Evolutionary conservation across 1,140 invertebrate genomes (phyloP), one percentile per base, ranked within the genome.

Genomic region (Hestina assimilis): DNA sequence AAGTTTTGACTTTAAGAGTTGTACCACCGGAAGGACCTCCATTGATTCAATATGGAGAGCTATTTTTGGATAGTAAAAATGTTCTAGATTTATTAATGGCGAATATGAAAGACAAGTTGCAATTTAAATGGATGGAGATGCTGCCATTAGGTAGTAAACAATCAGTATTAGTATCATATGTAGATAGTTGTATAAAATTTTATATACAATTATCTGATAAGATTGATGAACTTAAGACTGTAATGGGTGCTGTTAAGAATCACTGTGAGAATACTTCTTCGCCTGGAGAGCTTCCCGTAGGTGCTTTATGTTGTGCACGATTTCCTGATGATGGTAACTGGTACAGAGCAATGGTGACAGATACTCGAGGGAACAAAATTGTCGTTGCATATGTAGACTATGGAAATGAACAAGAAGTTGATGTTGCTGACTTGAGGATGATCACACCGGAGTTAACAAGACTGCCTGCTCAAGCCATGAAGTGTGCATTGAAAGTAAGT

Each of bases 371-470:
- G 8, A 82, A 89, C 1, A 80, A 83, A 40, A 75, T 91, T 1
- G 86, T 87, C 28, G 92, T 95, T 0, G 83, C 89, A 4, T 95
- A 95, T 82, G 92, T 96, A 0, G 95, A 96, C 82, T 95, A 94
- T 89, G 95, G 95, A 0, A 95, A 95, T 73, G 92, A 94, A 69
- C 93, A 94, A 70, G 89, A 89, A 35, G 90, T 94, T 7, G 72
- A 90, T 7, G 67, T 89, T 0, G 79, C 85, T 11, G 75, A 91
- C 17, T 76, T 96, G 8, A 91, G 92, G 57, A 82, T 81, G 3
- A 94, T 95, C 8, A 90, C 90, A 17, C 88, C 91, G 5, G 90
- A 93, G 51, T 89, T 95, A 48, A 76, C 95, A 6, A 87, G 81
- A 15, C 79, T 95, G 33, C 91, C 91, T 20, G 91, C 92, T 0